Percentiles rank a stretch among this genome's conserved stretches.
These are phyloP conservation scores for Hedya salicella DNA, from an alignment of 2,888 invertebrate species.

Conservation along the genomic window DNA sequence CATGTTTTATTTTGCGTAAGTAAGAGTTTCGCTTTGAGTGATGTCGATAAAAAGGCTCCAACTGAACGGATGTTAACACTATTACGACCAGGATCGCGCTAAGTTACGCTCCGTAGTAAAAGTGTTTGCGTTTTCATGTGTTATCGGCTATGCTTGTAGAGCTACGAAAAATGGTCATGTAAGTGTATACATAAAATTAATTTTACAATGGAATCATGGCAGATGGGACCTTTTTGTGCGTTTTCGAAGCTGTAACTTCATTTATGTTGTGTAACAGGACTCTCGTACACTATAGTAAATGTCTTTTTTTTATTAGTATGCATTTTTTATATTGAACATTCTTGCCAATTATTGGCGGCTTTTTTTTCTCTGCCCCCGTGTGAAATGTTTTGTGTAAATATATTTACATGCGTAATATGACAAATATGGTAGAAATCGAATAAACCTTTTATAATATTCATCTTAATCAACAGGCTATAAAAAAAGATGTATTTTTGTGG, in stretches of 20 bases:
- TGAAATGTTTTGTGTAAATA: conserved; percentile 77
- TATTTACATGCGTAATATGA: conserved; percentile 44
- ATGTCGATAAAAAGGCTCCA: background rate
- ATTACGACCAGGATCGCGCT: too few relatives aligned
- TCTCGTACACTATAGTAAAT: background rate
- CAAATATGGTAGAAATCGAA: background rate
- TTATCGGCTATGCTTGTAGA: too few relatives aligned
- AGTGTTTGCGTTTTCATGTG: too few relatives aligned
- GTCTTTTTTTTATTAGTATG: background rate
- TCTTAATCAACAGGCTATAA: too few relatives aligned
- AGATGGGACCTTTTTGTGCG: background rate
- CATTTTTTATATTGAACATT: background rate
- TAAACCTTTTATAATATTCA: too few relatives aligned
- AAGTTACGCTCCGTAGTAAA: too few relatives aligned
- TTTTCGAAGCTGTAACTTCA: background rate
- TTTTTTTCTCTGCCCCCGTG: conserved; percentile 54
- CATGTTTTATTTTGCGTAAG: conserved; percentile 20
- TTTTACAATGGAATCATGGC: background rate
- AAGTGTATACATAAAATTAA: background rate
- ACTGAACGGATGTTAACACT: background rate
- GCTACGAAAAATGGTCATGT: too few relatives aligned
- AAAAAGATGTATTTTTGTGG: too few relatives aligned
- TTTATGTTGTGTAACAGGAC: background rate
- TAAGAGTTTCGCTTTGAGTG: background rate
- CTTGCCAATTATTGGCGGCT: conserved; percentile 3